A percentile compares a stretch with the other conserved stretches of the same genome.
These are phyloP conservation scores for Phalloptychus januarius DNA, from an alignment of 2,797 vertebrate species.

Conservation along the genomic window DNA sequence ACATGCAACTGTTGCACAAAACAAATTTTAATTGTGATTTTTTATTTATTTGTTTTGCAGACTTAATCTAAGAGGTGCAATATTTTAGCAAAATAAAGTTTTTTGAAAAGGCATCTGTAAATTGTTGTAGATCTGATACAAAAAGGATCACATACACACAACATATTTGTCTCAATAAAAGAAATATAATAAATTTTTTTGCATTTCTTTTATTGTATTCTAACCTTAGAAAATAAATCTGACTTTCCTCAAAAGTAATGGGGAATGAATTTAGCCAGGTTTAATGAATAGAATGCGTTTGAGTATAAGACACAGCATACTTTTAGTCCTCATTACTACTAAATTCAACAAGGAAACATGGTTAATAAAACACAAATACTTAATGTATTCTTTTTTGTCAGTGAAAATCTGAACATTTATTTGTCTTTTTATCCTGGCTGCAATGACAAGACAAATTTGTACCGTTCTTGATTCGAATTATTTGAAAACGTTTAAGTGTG, in stretches of 20 bases:
- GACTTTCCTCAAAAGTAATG: not conserved
- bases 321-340: too few relatives aligned
- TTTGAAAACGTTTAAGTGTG: not conserved
- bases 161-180: not conserved
- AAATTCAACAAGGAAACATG: too few relatives aligned
- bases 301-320: too few relatives aligned
- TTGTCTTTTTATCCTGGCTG: too few relatives aligned
- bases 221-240: not conserved
- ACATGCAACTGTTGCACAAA: not conserved
- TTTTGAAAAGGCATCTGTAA: not conserved
- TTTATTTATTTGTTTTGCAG: not conserved
- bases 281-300: not conserved
- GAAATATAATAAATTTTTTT: too few relatives aligned
- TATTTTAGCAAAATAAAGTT: not conserved
- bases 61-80: not conserved
- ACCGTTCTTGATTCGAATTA: too few relatives aligned
- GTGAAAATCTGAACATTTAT: too few relatives aligned
- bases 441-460: too few relatives aligned
- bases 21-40: not conserved
- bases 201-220: too few relatives aligned
- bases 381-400: too few relatives aligned
- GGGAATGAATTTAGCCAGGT: not conserved
- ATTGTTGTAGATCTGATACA: not conserved
- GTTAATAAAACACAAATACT: too few relatives aligned
- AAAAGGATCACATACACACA: not conserved